phyloP scores from a whole-genome alignment of 2,113 vertebrate genomes.

The Aldabrachelys gigantea region DNA sequence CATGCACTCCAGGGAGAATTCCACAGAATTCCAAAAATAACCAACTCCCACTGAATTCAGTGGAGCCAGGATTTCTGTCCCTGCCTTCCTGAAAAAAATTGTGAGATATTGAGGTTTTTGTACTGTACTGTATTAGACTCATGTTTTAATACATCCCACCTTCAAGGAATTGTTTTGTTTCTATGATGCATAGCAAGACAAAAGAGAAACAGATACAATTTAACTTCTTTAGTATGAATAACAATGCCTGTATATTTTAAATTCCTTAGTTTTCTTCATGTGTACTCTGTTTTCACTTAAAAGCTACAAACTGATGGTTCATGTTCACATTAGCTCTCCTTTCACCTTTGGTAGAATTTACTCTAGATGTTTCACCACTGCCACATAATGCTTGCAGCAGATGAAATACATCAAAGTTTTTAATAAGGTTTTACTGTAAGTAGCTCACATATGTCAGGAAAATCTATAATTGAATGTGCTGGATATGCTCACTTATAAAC shows the following conservation, averaged over 20 bases:
- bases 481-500: neutral
- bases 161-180: neutral
- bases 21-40: neutral
- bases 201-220: neutral
- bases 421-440: slow-evolving; percentile 14
- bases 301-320: neutral
- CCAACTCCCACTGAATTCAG: no score
- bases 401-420: neutral
- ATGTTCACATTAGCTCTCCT: neutral
- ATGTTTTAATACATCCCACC: neutral
- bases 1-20: neutral
- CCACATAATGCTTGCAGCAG: neutral
- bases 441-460: neutral
- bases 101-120: neutral
- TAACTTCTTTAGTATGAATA: neutral
- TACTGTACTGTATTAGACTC: neutral
- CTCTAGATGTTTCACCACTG: neutral
- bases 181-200: neutral
- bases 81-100: no score
- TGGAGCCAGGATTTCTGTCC: no score
- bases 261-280: neutral
- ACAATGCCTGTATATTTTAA: neutral
- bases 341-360: slow-evolving; percentile 3
- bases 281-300: neutral
- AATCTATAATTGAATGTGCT: neutral